Conservation (phyloP, 1,140 invertebrate species). For the Atopsyche davidsoni region DNA sequence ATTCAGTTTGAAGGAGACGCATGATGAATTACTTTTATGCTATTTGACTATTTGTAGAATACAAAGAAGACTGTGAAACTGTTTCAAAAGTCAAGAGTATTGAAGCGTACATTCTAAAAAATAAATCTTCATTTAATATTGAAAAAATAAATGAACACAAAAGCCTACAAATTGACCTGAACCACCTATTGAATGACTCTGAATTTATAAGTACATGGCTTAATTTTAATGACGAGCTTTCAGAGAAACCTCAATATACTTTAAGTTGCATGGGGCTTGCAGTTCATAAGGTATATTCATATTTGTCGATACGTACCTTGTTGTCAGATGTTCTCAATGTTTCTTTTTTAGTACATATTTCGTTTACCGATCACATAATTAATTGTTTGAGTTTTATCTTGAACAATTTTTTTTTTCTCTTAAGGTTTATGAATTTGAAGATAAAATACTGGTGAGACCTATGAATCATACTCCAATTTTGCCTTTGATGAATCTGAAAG, state of each 20-base stretch:
- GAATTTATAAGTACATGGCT: constrained; percentile 55
- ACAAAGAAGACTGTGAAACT: constrained; percentile 42
- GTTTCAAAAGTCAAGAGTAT: constrained; percentile 49
- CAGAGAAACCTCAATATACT: constrained; percentile 56
- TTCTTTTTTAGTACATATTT: constrained; percentile 15
- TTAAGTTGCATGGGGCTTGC: constrained; percentile 64
- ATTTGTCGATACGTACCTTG: too few relatives aligned
- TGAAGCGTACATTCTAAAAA: constrained; percentile 50
- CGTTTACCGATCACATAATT: constrained; percentile 10
- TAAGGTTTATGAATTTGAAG: constrained; percentile 45
- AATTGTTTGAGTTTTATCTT: constrained; percentile 23
- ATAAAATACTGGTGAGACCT: constrained; percentile 55
- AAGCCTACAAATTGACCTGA: constrained; percentile 59
- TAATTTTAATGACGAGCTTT: constrained; percentile 58
- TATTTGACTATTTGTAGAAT: constrained; percentile 39
- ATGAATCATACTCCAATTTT: constrained; percentile 63
- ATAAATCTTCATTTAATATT: constrained; percentile 48
- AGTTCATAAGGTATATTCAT: constrained; percentile 58
- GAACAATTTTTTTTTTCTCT: constrained; percentile 31
- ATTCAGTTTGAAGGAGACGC: constrained; percentile 4
- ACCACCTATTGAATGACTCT: constrained; percentile 52
- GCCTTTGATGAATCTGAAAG: constrained; percentile 68
- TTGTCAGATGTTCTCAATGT: too few relatives aligned
- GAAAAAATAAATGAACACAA: constrained; percentile 57
- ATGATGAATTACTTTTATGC: constrained; percentile 19